A percentile compares a stretch with the other conserved stretches of the same genome.
These are phyloP conservation scores for Thryonomys swinderianus DNA, from an alignment of 2,113 vertebrate species.

Conservation along the genomic window DNA sequence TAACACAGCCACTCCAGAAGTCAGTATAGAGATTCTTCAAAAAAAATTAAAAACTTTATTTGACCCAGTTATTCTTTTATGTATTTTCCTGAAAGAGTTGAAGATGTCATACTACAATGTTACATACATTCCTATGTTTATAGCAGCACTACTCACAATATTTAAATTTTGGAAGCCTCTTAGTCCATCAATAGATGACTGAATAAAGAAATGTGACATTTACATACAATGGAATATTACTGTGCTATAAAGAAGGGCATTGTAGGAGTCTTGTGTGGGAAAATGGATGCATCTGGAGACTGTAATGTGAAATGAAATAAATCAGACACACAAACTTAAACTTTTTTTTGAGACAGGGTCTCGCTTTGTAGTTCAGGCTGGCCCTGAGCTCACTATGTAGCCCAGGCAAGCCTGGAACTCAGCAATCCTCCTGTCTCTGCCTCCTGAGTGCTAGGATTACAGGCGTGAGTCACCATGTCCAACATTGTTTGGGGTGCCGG, in stretches of 20 bases:
- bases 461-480: too few species aligned
- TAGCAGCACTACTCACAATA: background rate
- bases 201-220: background rate
- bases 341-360: too few species aligned
- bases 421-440: too few species aligned
- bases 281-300: background rate
- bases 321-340: background rate
- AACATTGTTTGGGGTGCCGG: too few species aligned
- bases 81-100: background rate
- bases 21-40: background rate
- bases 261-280: background rate
- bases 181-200: background rate
- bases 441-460: too few species aligned
- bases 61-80: background rate
- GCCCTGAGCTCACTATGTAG: too few species aligned
- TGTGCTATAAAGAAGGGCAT: background rate
- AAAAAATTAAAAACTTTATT: background rate
- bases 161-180: background rate
- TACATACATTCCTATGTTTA: background rate
- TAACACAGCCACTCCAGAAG: background rate
- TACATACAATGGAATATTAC: background rate
- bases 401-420: too few species aligned
- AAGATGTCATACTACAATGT: background rate
- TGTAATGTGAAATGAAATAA: background rate
- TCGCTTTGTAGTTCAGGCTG: too few species aligned